A percentile compares a stretch with the other conserved stretches of the same genome.
Conservation (phyloP, 2,888 invertebrate species). For the Blera fallax region DNA sequence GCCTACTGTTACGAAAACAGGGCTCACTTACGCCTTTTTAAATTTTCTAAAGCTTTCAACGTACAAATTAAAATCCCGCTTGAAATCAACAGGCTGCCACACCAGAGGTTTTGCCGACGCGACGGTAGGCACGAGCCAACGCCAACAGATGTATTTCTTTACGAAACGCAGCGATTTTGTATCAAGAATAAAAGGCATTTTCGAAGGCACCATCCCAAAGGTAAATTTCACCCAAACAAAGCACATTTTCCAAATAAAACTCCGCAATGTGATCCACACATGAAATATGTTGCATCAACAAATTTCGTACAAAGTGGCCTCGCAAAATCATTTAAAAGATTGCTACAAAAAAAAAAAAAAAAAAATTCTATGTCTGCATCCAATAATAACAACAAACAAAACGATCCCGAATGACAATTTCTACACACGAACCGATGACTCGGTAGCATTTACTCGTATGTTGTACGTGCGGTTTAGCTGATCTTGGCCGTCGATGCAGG, state of each 20-base stretch:
- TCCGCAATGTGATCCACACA: neutral
- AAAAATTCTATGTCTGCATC: neutral
- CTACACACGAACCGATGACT: constrained; percentile 5
- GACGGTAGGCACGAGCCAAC: too few relatives aligned
- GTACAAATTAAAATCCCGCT: too few relatives aligned
- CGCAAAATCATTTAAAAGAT: neutral
- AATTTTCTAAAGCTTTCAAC: too few relatives aligned
- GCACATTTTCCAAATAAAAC: neutral
- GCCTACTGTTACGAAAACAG: too few relatives aligned
- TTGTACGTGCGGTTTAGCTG: constrained; percentile 2
- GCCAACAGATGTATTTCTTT: too few relatives aligned
- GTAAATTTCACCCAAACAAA: neutral
- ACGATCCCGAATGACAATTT: constrained; percentile 24
- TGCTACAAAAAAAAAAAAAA: neutral
- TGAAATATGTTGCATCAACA: neutral
- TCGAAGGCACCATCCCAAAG: too few relatives aligned
- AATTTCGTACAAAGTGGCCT: constrained; percentile 3
- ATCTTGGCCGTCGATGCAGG: constrained; percentile 12
- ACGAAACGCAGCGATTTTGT: too few relatives aligned
- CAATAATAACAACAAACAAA: constrained; percentile 14
- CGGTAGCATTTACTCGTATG: constrained; percentile 1
- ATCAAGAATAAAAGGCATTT: too few relatives aligned
- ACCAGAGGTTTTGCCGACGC: too few relatives aligned
- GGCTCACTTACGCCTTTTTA: too few relatives aligned
- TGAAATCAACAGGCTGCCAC: too few relatives aligned